A percentile compares a stretch with the other conserved stretches of the same genome.
phyloP scores from a whole-genome alignment of 2,113 vertebrate genomes.

The Cavia aperea region DNA sequence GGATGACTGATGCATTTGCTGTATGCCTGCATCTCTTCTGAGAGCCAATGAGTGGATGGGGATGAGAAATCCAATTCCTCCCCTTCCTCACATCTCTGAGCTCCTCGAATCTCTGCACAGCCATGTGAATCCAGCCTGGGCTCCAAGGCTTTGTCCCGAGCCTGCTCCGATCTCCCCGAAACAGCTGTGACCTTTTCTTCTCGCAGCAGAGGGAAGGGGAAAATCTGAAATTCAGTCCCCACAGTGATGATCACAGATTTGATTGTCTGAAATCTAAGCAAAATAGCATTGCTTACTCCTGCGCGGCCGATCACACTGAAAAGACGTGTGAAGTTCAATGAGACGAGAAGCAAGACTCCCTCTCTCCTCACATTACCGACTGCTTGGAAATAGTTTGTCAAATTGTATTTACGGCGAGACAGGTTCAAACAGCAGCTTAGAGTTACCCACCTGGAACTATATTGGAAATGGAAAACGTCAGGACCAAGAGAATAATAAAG shows the following conservation, averaged over 20 bases:
- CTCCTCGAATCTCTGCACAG: background rate
- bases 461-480: conserved; percentile 49
- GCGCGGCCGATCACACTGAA: background rate
- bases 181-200: background rate
- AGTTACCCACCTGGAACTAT: conserved; percentile 59
- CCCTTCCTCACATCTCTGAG: background rate
- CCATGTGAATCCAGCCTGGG: accelerated
- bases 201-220: background rate
- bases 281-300: background rate
- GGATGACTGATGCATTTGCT: background rate
- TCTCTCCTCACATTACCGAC: conserved; percentile 37
- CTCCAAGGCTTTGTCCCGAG: background rate
- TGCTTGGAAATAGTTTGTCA: conserved; percentile 65
- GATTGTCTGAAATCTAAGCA: conserved; percentile 55
- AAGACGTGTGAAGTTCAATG: conserved; percentile 11
- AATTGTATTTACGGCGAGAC: conserved; percentile 64
- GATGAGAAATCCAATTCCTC: background rate
- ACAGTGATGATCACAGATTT: conserved; percentile 25
- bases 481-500: conserved; percentile 43
- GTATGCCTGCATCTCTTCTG: background rate
- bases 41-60: background rate
- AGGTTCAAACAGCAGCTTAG: conserved; percentile 35
- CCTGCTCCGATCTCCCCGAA: background rate
- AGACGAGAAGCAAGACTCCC: conserved; percentile 23
- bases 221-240: background rate